phyloP scores from a whole-genome alignment of 2,113 vertebrate species.

The Isichthys henryi region DNA sequence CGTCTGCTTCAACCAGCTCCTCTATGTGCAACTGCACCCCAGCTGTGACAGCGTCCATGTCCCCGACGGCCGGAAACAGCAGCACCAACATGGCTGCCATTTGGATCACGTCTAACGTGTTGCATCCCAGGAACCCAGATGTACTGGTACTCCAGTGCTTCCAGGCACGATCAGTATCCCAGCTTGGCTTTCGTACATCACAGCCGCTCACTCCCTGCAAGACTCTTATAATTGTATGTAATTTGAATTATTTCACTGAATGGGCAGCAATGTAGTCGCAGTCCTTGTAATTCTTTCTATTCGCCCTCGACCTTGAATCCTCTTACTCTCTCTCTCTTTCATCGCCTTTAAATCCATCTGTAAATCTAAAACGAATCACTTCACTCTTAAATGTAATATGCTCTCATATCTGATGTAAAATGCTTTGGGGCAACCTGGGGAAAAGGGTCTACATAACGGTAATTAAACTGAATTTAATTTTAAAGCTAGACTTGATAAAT shows the following conservation, averaged over 20 bases:
- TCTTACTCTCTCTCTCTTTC: neutral
- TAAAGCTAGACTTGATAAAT: neutral
- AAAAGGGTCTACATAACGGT: neutral
- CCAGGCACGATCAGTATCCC: neutral
- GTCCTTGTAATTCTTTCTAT: neutral
- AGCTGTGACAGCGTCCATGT: no score
- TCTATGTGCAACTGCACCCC: neutral
- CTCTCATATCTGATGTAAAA: neutral
- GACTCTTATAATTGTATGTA: neutral
- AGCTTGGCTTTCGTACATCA: neutral
- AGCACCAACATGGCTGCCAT: neutral
- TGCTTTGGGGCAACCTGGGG: neutral
- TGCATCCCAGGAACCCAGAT: neutral
- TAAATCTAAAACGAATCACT: neutral
- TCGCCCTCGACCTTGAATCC: neutral
- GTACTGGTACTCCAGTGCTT: neutral
- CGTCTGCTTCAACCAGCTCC: neutral
- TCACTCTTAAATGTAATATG: neutral
- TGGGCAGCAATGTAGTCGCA: neutral
- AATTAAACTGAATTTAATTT: slow-evolving; percentile 6
- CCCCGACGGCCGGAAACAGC: neutral
- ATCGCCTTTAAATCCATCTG: neutral
- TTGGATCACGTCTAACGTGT: neutral
- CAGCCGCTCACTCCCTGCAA: neutral
- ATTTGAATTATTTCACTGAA: neutral